phyloP scores from a whole-genome alignment of 1,140 invertebrate species.

The Heliconius melpomene region DNA sequence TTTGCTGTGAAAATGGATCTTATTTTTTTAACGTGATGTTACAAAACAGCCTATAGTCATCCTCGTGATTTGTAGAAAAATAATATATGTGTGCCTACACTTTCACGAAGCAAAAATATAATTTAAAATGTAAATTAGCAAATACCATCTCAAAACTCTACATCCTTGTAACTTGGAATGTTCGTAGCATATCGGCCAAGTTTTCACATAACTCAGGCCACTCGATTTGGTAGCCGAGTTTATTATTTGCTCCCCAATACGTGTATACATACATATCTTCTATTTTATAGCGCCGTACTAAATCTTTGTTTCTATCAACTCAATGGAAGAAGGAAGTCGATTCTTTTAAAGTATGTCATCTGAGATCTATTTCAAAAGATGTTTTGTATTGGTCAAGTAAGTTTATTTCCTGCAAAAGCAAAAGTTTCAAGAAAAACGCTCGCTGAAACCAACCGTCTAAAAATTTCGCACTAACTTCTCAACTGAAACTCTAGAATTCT shows the following conservation, averaged over 20 bases:
- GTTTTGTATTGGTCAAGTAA: slow-evolving; percentile 38
- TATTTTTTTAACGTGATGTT: no score
- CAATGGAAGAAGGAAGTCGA: slow-evolving; percentile 36
- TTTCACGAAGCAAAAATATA: neutral
- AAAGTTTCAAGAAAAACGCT: slow-evolving; percentile 29
- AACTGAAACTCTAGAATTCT: slow-evolving; percentile 14
- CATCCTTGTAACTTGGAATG: slow-evolving; percentile 43
- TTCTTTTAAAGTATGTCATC: slow-evolving; percentile 40
- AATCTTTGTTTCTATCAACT: slow-evolving; percentile 59
- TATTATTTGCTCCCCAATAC: slow-evolving; percentile 70
- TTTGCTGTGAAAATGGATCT: no score
- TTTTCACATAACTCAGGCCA: slow-evolving; percentile 77
- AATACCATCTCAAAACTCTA: slow-evolving; percentile 45
- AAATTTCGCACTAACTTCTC: slow-evolving; percentile 29
- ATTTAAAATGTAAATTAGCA: slow-evolving; percentile 4
- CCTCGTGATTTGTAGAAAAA: no score
- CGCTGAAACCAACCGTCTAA: slow-evolving; percentile 28
- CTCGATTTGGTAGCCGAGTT: slow-evolving; percentile 72
- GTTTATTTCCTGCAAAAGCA: slow-evolving; percentile 35
- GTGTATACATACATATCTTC: slow-evolving; percentile 62
- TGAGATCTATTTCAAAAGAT: slow-evolving; percentile 35
- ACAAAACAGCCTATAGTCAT: no score
- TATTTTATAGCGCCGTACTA: slow-evolving; percentile 60
- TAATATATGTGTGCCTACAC: no score
- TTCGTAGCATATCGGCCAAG: slow-evolving; percentile 60